Conservation (phyloP, 2,888 invertebrate species). For the Bedellia somnulentella region DNA sequence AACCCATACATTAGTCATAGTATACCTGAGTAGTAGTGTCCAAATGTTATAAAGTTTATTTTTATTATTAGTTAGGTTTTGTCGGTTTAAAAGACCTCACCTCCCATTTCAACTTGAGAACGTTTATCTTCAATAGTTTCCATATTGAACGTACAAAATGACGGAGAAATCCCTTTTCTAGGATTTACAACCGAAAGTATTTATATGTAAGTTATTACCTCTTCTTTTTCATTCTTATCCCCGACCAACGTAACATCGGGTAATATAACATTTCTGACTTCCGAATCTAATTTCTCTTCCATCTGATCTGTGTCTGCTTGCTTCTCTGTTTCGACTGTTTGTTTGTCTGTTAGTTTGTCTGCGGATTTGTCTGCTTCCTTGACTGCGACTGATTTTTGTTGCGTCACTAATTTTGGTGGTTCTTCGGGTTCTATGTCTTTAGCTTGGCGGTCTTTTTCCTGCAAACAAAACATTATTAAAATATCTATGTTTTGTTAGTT, state of each 20-base stretch:
- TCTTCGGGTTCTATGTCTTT: constrained; percentile 15
- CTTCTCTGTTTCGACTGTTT: constrained; percentile 1
- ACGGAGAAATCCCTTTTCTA: no score
- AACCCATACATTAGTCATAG: no score
- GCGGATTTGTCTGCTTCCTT: neutral
- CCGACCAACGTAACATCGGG: constrained; percentile 43
- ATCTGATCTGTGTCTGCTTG: constrained; percentile 4
- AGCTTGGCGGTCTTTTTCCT: constrained; percentile 34
- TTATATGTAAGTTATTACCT: constrained; percentile 14
- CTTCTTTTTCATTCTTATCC: constrained; percentile 28
- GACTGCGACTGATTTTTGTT: constrained; percentile 5
- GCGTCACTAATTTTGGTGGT: constrained; percentile 1
- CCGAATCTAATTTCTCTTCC: neutral
- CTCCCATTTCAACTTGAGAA: no score
- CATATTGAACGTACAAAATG: no score
- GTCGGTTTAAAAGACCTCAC: no score
- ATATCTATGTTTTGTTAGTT: no score
- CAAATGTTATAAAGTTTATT: no score
- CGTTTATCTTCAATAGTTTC: no score
- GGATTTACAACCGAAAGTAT: neutral
- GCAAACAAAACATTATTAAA: constrained; percentile 4
- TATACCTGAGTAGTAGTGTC: no score
- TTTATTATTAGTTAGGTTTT: no score
- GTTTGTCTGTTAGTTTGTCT: neutral
- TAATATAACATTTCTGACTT: constrained; percentile 16